Conservation (phyloP, 2,797 vertebrate species). For the Enteromius radiatus region DNA sequence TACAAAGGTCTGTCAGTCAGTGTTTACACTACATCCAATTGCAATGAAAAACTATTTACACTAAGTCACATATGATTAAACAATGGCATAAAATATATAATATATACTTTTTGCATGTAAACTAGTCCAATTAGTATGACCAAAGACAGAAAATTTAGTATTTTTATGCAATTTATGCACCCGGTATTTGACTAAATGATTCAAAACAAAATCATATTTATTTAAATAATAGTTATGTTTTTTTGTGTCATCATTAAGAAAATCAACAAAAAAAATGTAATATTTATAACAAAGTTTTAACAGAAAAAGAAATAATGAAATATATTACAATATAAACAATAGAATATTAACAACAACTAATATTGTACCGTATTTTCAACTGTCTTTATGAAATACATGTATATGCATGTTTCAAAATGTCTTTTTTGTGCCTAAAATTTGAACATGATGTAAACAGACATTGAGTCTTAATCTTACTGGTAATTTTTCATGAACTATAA, state of each 20-base stretch:
- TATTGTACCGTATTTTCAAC: not conserved
- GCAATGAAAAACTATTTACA: not conserved
- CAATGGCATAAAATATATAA: not conserved
- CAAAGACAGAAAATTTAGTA: not conserved
- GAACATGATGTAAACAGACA: not conserved
- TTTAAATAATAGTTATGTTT: not conserved
- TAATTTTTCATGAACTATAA: not conserved
- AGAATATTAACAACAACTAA: not conserved
- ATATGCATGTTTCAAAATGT: not conserved
- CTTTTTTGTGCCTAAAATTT: not conserved
- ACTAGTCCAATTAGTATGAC: not conserved
- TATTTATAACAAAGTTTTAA: not conserved
- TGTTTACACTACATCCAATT: not conserved
- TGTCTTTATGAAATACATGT: not conserved
- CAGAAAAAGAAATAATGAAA: not conserved
- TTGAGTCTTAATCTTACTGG: not conserved
- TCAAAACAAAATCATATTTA: not conserved
- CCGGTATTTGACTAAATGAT: not conserved
- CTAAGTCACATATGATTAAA: not conserved
- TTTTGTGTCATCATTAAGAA: not conserved
- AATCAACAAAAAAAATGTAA: not conserved
- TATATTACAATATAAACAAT: not conserved
- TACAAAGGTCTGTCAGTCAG: slow-evolving; percentile 90
- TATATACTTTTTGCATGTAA: not conserved
- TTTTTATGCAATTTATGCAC: not conserved